These are phyloP conservation scores for Rhabditoides inermis DNA, from an alignment of 2,888 invertebrate genomes.

Conservation along the genomic window DNA sequence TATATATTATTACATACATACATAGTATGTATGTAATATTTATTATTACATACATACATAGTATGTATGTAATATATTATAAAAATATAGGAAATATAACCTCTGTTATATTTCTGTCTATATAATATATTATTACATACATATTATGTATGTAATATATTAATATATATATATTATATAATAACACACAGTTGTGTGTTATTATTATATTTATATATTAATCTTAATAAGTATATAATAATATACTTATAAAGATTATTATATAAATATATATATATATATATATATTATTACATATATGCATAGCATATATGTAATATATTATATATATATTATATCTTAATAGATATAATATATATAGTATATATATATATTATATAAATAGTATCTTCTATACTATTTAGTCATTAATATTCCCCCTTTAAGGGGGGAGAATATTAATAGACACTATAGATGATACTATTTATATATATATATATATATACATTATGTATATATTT, in stretches of 20 bases:
- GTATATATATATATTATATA: slow-evolving; percentile 2
- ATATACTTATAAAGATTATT: slow-evolving; percentile 4
- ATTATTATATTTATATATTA: slow-evolving; percentile 1
- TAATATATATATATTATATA: slow-evolving; percentile 8
- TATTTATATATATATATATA: background rate
- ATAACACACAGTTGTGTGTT: background rate
- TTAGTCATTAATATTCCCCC: too few species aligned
- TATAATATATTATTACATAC: slow-evolving; percentile 7
- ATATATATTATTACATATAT: slow-evolving; percentile 2
- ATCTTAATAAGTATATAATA: slow-evolving; percentile 3
- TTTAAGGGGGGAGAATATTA: background rate
- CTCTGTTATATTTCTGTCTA: slow-evolving; percentile 11
- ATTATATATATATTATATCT: slow-evolving; percentile 3
- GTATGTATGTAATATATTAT: slow-evolving; percentile 7
- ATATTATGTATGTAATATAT: slow-evolving; percentile 12
- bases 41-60: slow-evolving; percentile 6
- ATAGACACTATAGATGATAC: background rate
- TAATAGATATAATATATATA: slow-evolving; percentile 1
- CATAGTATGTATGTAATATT: too few species aligned
- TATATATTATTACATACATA: too few species aligned
- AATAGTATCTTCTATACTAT: slow-evolving; percentile 4
- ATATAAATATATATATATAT: slow-evolving; percentile 6
- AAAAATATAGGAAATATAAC: too few species aligned
- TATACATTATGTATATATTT: slow-evolving; percentile 5
- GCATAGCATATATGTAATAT: slow-evolving; percentile 4